Evolutionary conservation across 2,113 vertebrate genomes (phyloP).

Genomic region (Clarias magur): DNA sequence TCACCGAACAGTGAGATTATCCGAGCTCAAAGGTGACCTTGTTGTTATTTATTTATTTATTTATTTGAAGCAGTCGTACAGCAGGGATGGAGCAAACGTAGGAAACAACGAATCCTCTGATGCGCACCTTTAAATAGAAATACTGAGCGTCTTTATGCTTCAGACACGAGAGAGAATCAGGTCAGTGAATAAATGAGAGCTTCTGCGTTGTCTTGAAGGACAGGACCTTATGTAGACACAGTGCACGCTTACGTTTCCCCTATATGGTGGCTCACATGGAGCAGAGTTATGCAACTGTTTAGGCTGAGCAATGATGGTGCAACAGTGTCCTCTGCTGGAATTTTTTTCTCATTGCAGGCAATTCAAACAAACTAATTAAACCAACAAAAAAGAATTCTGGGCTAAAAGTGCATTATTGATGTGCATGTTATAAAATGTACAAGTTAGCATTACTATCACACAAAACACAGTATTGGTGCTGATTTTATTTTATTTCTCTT

Average conservation of each 20-base stretch:
- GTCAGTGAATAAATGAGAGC: slow-evolving; percentile 25
- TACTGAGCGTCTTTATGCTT: slow-evolving; percentile 8
- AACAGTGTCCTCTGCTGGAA: slow-evolving; percentile 66
- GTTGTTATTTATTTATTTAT: neutral
- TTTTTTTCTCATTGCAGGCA: too few relatives aligned
- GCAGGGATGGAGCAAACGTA: slow-evolving; percentile 1
- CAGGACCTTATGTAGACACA: slow-evolving; percentile 32
- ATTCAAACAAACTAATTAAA: neutral
- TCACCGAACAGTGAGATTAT: slow-evolving; percentile 15
- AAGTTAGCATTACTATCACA: too few relatives aligned
- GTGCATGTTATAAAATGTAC: neutral
- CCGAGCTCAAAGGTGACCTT: slow-evolving; percentile 32
- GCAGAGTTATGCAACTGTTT: slow-evolving; percentile 45
- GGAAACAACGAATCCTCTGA: slow-evolving; percentile 15
- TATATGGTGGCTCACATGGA: slow-evolving; percentile 29
- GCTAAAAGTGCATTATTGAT: neutral
- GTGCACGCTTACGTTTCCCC: slow-evolving; percentile 7
- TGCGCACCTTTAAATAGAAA: slow-evolving; percentile 35
- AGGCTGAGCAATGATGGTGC: slow-evolving; percentile 35
- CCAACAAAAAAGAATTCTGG: neutral
- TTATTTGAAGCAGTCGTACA: neutral
- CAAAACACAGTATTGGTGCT: too few relatives aligned
- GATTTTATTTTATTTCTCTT: too few relatives aligned
- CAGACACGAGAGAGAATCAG: neutral
- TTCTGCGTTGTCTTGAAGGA: slow-evolving; percentile 15